Base-by-base conservation (phyloP, 1,140 invertebrate genomes). In the Procambarus virginalis region DNA sequence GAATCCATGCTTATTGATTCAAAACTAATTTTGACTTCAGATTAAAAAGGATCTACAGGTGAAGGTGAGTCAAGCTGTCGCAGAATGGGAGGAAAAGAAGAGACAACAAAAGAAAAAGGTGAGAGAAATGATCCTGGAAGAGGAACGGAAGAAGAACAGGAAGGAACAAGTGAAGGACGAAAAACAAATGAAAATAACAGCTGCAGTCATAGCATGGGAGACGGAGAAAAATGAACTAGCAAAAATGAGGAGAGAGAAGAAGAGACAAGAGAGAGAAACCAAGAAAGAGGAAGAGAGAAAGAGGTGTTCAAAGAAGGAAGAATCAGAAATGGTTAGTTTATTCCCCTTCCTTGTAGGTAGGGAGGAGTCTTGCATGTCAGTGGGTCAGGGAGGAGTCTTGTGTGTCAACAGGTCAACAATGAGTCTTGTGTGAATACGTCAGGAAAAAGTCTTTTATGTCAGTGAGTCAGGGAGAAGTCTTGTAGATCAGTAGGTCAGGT, bases 211-310 rank as follows among this genome's bases (percentile, higher is more conserved):
- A 22, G 70, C 80, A 9, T 89, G 87, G 87, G 87, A 89, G 70
- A 84, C 49, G 51, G 87, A 89, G 87, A 89, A 89, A 17, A 83
- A 75, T 2, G 87, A 82, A 64, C 55, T 89, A 80, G 87, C 70
- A 45, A 76, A 9, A 46, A 83, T 83, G 73, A 82, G 45, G 73
- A 64, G 80, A 48, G 87, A 89, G 73, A 84, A 48, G 87, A 89
- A 64, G 87, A 83, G 45, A 17, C 8, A n/a, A 64, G 87, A 83
- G 34, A 60, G 9, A 34, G 80, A 89, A 12, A 34, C 73, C n/a
- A 60, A 83, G 34, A 84, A 20, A 34, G 73, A 89, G 20, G 64
- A 64, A 5, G 87, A 58, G 45, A 76, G 34, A 34, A 49, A 84
- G 8, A 77, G 84, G n/a, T 2, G 20, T 2, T 10, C 10, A 2